Evolutionary conservation across 2,797 vertebrate genomes (phyloP), one percentile per base, ranked within the genome.

Genomic region (Rhinatrema bivittatum): DNA sequence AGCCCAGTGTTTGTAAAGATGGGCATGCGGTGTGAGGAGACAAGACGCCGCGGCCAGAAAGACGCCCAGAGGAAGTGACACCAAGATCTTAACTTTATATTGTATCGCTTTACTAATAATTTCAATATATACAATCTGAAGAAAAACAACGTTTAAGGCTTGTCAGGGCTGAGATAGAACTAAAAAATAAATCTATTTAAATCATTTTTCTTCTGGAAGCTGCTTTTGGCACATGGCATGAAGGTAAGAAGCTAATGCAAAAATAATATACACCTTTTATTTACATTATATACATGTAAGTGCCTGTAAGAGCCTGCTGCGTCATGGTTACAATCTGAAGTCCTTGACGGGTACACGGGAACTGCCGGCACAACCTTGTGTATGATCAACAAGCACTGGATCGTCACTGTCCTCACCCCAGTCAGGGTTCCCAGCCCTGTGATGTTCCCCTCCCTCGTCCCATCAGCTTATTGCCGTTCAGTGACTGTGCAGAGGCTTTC

Each of bases 221-320:
- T 25, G 8, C 17, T 3, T 17, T 21, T 28, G 39, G 5, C 9
- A 9, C 1, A 0, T 2, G 3, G 7, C n/a, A 5, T 5, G 28
- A n/a, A n/a, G n/a, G n/a, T n/a, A n/a, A 20, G 10, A 24, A 9
- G 33, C 13, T 23, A 38, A 34, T 26, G 25, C 15, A 47, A 12
- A 6, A 45, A 56, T 68, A 49, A 52, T 39, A 62, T 1, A 50
- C 39, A 16, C 12, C 11, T 41, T 55, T 39, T 28, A 25, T 20
- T 67, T 60, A 13, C 11, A 40, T 15, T 53, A 71, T 53, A 55
- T 50, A 73, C 58, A 73, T 16, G 8, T 72, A 84, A 84, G 78
- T 84, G 81, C 78, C 79, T 56, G 44, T 35, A 36, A 39, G 29
- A 30, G 50, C 56, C 41, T 49, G 27, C 34, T 20, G 19, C n/a